These are phyloP conservation scores for Botia almorhae DNA, from an alignment of 2,797 vertebrate species.

Conservation along the genomic window DNA sequence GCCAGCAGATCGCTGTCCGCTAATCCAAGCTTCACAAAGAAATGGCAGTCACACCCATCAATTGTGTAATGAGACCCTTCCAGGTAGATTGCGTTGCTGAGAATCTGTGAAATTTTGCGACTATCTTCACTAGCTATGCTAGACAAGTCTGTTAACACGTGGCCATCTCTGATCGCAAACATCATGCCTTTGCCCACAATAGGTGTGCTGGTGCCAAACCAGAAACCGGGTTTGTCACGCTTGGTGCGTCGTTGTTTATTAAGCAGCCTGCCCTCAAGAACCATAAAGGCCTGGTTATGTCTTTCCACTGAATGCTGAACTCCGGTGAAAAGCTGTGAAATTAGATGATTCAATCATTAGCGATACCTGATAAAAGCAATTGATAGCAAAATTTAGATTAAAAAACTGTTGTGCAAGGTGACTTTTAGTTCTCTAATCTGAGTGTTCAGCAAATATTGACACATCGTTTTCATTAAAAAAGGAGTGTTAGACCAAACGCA, in stretches of 20 bases:
- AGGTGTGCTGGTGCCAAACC: slow-evolving; percentile 85
- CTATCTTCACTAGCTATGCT: slow-evolving; percentile 85
- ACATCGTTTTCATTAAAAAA: neutral
- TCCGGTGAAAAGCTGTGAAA: slow-evolving; percentile 82
- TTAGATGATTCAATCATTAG: neutral
- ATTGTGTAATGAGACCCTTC: slow-evolving; percentile 88
- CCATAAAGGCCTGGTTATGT: slow-evolving; percentile 89
- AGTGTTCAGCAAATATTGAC: neutral
- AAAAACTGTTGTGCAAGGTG: neutral
- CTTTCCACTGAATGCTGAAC: slow-evolving; percentile 87
- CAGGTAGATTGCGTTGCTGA: slow-evolving; percentile 86
- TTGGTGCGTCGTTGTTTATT: slow-evolving; percentile 79
- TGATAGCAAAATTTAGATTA: neutral
- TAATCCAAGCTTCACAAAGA: slow-evolving; percentile 86
- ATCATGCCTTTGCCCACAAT: slow-evolving; percentile 88
- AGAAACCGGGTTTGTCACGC: slow-evolving; percentile 85
- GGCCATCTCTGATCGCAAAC: slow-evolving; percentile 87
- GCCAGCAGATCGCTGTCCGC: slow-evolving; percentile 84
- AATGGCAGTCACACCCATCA: slow-evolving; percentile 86
- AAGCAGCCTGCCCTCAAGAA: slow-evolving; percentile 85
- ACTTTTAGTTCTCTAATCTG: neutral
- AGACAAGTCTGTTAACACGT: slow-evolving; percentile 81
- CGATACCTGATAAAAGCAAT: neutral
- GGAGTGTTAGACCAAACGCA: slow-evolving; percentile 58
- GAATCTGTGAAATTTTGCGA: slow-evolving; percentile 84